These are phyloP conservation scores for Antigone vipio DNA, from an alignment of 2,113 vertebrate genomes.

Conservation along the genomic window DNA sequence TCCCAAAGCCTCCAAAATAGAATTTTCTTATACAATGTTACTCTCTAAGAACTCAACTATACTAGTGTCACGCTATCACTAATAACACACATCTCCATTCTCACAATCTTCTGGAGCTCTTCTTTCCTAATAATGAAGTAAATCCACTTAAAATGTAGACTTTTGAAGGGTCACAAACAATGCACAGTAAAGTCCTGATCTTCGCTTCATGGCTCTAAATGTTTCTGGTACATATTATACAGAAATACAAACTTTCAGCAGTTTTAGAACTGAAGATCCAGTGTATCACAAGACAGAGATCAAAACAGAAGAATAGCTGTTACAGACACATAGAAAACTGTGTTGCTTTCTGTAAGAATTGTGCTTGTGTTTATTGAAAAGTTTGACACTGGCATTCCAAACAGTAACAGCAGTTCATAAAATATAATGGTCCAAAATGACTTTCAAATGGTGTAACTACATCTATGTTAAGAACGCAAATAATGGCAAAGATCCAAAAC, in stretches of 20 bases:
- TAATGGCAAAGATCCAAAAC: background rate
- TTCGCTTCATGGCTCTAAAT: background rate
- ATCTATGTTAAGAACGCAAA: background rate
- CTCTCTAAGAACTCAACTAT: background rate
- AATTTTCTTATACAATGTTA: background rate
- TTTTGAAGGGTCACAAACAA: background rate
- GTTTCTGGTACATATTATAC: background rate
- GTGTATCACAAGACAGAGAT: background rate
- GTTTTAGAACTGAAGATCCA: background rate
- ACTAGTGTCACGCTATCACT: background rate
- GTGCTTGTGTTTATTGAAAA: background rate
- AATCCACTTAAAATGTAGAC: background rate
- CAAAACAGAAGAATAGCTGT: background rate
- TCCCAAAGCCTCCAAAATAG: background rate
- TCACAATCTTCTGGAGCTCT: background rate
- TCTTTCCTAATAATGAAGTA: background rate
- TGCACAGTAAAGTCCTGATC: background rate
- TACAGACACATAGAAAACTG: background rate
- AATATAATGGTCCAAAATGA: slow-evolving; percentile 25
- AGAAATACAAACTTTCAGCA: background rate
- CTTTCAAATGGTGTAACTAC: background rate
- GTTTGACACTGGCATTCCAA: background rate
- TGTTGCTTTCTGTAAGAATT: background rate
- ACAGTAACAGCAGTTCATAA: background rate
- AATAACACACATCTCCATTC: background rate